Evolutionary conservation across 2,113 vertebrate species (phyloP).

Genomic region (Suncus etruscus): DNA sequence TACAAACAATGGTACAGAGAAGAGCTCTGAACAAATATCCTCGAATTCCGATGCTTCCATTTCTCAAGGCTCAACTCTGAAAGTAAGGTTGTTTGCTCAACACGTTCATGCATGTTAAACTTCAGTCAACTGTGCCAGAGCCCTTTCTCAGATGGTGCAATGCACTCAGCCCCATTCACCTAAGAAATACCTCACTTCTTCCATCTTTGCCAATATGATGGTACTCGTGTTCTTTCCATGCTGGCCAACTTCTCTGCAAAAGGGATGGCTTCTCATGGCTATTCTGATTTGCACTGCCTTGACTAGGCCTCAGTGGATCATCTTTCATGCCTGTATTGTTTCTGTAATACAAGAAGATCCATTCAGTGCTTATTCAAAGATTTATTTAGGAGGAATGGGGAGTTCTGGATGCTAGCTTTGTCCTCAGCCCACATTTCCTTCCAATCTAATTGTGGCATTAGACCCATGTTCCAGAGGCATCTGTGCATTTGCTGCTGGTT

Average conservation of each 20-base stretch:
- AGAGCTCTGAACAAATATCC: conserved; percentile 15
- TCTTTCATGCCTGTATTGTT: not conserved
- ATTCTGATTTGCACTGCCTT: not conserved
- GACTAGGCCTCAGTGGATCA: not conserved
- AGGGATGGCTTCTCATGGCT: not conserved
- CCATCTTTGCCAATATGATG: not conserved
- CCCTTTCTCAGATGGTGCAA: not conserved
- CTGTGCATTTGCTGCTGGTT: fast-evolving
- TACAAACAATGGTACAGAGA: not conserved
- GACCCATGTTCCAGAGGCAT: fast-evolving
- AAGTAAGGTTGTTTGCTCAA: not conserved
- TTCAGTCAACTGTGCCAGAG: not conserved
- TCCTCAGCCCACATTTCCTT: not conserved
- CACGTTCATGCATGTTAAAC: not conserved
- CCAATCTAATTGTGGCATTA: not conserved
- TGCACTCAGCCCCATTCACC: fast-evolving
- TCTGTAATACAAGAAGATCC: not conserved
- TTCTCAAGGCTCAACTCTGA: not conserved
- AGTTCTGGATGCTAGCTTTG: not conserved
- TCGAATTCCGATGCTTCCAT: not conserved
- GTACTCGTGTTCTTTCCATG: not conserved
- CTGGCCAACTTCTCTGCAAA: not conserved
- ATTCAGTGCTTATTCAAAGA: no score
- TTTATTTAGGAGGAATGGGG: not conserved
- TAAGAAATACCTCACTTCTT: not conserved